Conservation (phyloP, 1,140 invertebrate genomes). For the Gonatopus flavifemur region DNA sequence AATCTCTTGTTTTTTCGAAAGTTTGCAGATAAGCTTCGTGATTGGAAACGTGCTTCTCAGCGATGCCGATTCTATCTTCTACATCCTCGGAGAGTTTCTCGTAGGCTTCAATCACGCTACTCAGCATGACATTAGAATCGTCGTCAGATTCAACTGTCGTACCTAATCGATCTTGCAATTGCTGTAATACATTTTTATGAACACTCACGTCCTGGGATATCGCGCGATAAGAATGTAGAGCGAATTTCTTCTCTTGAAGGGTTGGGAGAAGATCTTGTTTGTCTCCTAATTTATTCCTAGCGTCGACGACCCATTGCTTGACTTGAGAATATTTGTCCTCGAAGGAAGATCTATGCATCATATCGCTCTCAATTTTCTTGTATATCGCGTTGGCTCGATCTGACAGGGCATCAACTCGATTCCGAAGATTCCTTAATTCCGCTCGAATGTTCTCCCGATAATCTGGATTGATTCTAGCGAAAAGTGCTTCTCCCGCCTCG, state of each 20-base stretch:
- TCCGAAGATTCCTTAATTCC: constrained; percentile 78
- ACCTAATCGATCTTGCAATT: constrained; percentile 75
- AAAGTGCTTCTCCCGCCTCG: constrained; percentile 83
- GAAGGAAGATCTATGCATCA: constrained; percentile 86
- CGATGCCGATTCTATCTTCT: constrained; percentile 66
- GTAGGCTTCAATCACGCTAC: constrained; percentile 70
- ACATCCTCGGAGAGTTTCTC: constrained; percentile 68
- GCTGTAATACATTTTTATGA: constrained; percentile 76
- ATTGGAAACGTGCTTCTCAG: constrained; percentile 74
- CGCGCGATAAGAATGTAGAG: constrained; percentile 73
- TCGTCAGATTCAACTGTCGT: constrained; percentile 74
- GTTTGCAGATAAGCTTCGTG: constrained; percentile 82
- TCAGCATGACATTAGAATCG: constrained; percentile 71
- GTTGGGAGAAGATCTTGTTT: constrained; percentile 72
- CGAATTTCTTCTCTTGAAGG: constrained; percentile 82
- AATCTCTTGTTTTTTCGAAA: constrained; percentile 73
- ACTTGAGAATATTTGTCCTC: constrained; percentile 86
- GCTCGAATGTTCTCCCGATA: constrained; percentile 81
- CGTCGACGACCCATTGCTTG: constrained; percentile 77
- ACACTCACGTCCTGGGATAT: constrained; percentile 80
- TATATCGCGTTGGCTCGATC: constrained; percentile 83
- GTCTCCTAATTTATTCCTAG: constrained; percentile 68
- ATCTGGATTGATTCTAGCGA: constrained; percentile 82
- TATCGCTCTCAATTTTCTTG: constrained; percentile 82
- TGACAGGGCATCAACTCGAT: constrained; percentile 79